Evolutionary conservation across 2,888 invertebrate species (phyloP), one percentile per base, ranked within the genome.

Genomic region (Polyommatus iphigenia): DNA sequence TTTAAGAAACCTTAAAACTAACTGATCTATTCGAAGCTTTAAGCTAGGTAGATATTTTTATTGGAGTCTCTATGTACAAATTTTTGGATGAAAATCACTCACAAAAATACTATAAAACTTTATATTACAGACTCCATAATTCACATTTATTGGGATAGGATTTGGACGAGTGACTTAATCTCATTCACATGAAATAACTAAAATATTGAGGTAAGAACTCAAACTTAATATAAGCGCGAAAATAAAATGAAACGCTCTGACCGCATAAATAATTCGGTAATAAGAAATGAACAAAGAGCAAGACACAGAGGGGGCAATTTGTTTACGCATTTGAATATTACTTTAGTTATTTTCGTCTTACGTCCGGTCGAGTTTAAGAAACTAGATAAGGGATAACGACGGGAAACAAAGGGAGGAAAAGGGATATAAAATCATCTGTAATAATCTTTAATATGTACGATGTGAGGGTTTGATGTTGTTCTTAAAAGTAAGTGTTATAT

Each of bases 291-390:
- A 24, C 62, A 62, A 62, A 13, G 62, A 62, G 4, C 8, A 24
- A 24, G 1, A 20, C 4, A 13, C 24, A 62, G 62, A 62, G 62
- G 62, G 62, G 62, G 24, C 62, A 62, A 10, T 7, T 62, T 62
- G 62, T 62, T 62, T 62, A 62, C 62, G 62, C 62, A 62, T 62
- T 62, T 24, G 62, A 62, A 62, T 62, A 62, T 62, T 59, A 59
- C 59, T 20, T 59, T 62, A 62, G 62, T 24, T 62, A 62, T 62
- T 62, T 62, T 62, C 13, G 62, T 62, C 24, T 62, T 24, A 62
- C 62, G 62, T 62, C 62, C 62, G 62, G 62, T 62, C 62, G 62
- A 62, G 62, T 62, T 62, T 24, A 62, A 59, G 59, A 59, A 59
- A 62, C 24, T 62, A 62, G 24, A 62, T 24, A 62, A 62, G 62